Evolutionary conservation across 2,888 invertebrate species (phyloP).

Genomic region (Acutogordius australiensis): DNA sequence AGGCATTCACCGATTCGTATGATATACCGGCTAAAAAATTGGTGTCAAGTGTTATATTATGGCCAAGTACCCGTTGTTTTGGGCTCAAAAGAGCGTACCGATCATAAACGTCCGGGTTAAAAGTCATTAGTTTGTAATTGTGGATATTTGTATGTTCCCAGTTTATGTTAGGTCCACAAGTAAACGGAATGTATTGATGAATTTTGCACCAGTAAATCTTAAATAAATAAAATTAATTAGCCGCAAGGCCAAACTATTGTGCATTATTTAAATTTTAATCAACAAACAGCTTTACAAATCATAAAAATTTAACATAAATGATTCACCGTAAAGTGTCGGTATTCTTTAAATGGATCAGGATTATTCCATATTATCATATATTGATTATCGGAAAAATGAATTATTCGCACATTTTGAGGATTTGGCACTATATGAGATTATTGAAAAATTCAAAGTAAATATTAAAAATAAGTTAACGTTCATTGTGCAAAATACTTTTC

Average conservation of each 20-base stretch:
- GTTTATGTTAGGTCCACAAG: not conserved
- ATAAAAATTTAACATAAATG: no score
- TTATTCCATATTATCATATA: slow-evolving; percentile 3
- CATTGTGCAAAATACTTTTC: not conserved
- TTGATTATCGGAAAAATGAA: not conserved
- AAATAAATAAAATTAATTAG: no score
- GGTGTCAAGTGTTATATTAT: not conserved
- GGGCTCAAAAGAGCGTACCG: not conserved
- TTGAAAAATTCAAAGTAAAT: not conserved
- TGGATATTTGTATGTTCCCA: not conserved
- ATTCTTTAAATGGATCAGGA: not conserved
- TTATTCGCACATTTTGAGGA: slow-evolving; percentile 1
- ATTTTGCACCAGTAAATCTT: slow-evolving; percentile 9
- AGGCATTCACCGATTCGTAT: not conserved
- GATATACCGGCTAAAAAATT: not conserved
- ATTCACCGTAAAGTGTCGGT: not conserved
- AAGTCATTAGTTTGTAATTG: no score
- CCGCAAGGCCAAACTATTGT: no score
- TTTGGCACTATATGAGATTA: slow-evolving; percentile 4
- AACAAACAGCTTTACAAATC: no score
- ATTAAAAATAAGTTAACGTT: not conserved
- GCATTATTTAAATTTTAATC: no score
- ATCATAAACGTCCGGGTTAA: not conserved
- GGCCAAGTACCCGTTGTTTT: not conserved
- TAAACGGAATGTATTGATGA: slow-evolving; percentile 2